Base-by-base conservation (phyloP, 2,797 vertebrate species). In the Hippoglossus hippoglossus region DNA sequence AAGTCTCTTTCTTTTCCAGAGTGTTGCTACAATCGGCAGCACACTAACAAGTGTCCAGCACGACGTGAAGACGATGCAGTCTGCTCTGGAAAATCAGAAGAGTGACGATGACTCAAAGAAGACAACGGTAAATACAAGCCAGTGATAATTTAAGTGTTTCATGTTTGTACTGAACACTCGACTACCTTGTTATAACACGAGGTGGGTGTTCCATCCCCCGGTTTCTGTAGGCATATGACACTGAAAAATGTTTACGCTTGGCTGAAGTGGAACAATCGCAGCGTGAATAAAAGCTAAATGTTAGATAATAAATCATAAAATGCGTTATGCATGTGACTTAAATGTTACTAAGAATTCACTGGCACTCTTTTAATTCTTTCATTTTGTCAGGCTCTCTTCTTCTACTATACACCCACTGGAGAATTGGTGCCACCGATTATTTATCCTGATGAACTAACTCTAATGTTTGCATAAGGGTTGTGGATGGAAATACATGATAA, bases 41-140 rank as follows among this genome's bases (percentile, higher is more conserved):
- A 98, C 96, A 0, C 92, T 99, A 77, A 98, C 96, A 62, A 98
- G 96, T 22, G 96, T 99, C 66, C 96, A 97, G 77, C 97, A 99
- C 34, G 97, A 98, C 72, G 95, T 99, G 81, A 96, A 96, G 82
- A 95, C 95, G 2, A 94, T 98, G 75, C 96, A 98, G 89, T 86
- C 94, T 47, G 89, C 93, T 41, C 83, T 97, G 25, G 97, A 98
- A 67, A 95, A 92, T 61, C 94, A 96, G 88, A 96, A 92, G 92
- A 96, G 95, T 88, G 92, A 92, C 51, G 80, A 95, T 5, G 94
- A 94, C 19, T 54, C 78, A 44, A 90, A 91, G 73, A 84, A 85
- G 71, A 79, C 78, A 1, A 64, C 71, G 92, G 92, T 94, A 93
- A 89, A 68, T 70, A 64, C 19, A 62, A 67, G 44, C 31, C 0